A percentile compares a stretch with the other conserved stretches of the same genome.
Conservation (phyloP, 2,113 vertebrate genomes). For the Stercorarius parasiticus region DNA sequence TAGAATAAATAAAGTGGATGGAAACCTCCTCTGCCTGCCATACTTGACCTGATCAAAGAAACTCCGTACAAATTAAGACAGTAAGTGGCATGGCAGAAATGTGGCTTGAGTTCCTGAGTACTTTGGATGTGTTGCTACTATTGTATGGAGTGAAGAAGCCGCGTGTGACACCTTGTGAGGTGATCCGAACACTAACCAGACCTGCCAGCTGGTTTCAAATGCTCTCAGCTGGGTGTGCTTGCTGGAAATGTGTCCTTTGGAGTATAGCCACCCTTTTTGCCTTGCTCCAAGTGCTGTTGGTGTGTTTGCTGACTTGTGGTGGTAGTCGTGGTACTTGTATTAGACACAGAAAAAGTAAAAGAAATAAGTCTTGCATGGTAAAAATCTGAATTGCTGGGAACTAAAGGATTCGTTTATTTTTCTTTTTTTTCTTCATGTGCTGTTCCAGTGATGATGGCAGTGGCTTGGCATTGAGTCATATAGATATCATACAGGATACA, state of each 20-base stretch:
- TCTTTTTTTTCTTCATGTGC: background rate
- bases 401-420: background rate
- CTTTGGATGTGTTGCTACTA: background rate
- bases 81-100: background rate
- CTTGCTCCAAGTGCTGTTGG: background rate
- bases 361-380: background rate
- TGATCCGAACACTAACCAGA: constrained; percentile 50
- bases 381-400: background rate
- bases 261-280: background rate
- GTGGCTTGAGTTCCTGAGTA: background rate
- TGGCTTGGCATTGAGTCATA: background rate
- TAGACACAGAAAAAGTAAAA: background rate
- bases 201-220: background rate
- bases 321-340: background rate
- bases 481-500: background rate
- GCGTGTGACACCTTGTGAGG: background rate
- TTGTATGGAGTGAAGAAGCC: background rate
- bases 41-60: background rate
- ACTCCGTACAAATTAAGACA: background rate
- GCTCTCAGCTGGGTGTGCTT: constrained; percentile 33
- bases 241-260: constrained; percentile 39
- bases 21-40: background rate
- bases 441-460: background rate
- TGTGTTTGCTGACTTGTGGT: background rate
- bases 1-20: background rate